Percentiles rank a stretch among this genome's conserved stretches.
Evolutionary conservation across 2,888 invertebrate species (phyloP).

Genomic region (Oxystoma pomonae): DNA sequence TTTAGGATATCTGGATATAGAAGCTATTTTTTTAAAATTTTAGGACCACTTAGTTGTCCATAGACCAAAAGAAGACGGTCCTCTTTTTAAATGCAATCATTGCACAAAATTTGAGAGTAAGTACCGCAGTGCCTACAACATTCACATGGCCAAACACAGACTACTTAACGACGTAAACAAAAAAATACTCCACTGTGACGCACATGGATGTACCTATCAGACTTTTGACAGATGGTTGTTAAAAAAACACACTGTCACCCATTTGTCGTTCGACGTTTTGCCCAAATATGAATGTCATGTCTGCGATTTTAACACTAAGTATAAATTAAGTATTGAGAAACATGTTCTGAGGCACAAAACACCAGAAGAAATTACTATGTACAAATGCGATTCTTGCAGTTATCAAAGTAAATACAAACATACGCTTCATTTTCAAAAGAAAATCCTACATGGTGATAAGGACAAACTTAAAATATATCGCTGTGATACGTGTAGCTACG

Average conservation of each 20-base stretch:
- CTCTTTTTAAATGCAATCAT: neutral
- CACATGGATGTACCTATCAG: neutral
- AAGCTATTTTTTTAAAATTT: too few relatives aligned
- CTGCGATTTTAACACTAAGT: neutral
- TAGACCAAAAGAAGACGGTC: neutral
- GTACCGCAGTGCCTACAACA: neutral
- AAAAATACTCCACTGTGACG: neutral
- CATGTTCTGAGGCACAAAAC: neutral
- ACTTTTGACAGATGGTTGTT: neutral
- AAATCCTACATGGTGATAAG: neutral
- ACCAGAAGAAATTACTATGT: neutral
- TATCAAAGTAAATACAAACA: neutral
- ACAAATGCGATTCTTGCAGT: neutral
- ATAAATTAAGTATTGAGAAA: neutral
- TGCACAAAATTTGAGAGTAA: neutral
- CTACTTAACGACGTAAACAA: neutral
- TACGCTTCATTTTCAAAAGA: neutral
- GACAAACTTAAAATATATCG: neutral
- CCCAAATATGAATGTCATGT: neutral
- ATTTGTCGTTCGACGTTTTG: neutral
- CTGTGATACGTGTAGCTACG: neutral
- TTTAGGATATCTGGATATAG: too few relatives aligned
- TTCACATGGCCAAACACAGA: neutral
- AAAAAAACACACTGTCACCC: neutral
- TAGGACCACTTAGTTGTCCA: neutral